Percentiles rank a stretch among this genome's conserved stretches.
These are phyloP conservation scores for Drymonia ruficornis DNA, from an alignment of 2,888 invertebrate species.

Conservation along the genomic window DNA sequence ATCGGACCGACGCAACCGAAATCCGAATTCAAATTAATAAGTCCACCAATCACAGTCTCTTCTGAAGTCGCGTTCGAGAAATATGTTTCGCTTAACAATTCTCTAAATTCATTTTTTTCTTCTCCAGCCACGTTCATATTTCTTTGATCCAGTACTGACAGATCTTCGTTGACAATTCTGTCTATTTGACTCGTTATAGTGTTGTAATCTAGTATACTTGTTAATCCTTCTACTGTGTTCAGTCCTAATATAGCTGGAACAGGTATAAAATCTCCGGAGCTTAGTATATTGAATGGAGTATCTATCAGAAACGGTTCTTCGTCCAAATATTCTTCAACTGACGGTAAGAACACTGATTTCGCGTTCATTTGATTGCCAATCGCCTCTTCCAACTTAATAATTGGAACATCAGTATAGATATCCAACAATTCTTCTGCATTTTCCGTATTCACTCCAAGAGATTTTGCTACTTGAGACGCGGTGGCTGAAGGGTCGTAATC, in stretches of 20 bases:
- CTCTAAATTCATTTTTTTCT: conserved; percentile 58
- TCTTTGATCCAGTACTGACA: conserved; percentile 62
- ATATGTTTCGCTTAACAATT: conserved; percentile 64
- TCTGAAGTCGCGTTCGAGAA: conserved; percentile 65
- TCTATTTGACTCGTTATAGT: conserved; percentile 72
- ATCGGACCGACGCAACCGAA: conserved; percentile 73
- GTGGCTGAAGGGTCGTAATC: conserved; percentile 61
- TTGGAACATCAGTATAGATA: conserved; percentile 57
- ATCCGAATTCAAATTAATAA: conserved; percentile 74
- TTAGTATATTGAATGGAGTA: conserved; percentile 73
- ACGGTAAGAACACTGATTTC: conserved; percentile 71
- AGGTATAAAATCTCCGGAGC: conserved; percentile 55
- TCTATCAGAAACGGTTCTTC: conserved; percentile 71
- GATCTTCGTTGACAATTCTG: conserved; percentile 67
- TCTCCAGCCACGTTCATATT: conserved; percentile 52
- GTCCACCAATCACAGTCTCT: conserved; percentile 65
- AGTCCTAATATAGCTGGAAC: conserved; percentile 82
- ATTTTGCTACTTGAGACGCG: conserved; percentile 71
- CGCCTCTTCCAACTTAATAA: conserved; percentile 66
- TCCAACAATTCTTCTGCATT: conserved; percentile 59
- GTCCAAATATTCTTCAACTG: conserved; percentile 63
- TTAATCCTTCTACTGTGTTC: conserved; percentile 82
- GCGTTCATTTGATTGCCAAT: conserved; percentile 74
- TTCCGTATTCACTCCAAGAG: conserved; percentile 58
- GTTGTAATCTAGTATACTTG: conserved; percentile 69